Evolutionary conservation across 2,888 invertebrate species (phyloP), one percentile per base, ranked within the genome.

Genomic region (Phania funesta): DNA sequence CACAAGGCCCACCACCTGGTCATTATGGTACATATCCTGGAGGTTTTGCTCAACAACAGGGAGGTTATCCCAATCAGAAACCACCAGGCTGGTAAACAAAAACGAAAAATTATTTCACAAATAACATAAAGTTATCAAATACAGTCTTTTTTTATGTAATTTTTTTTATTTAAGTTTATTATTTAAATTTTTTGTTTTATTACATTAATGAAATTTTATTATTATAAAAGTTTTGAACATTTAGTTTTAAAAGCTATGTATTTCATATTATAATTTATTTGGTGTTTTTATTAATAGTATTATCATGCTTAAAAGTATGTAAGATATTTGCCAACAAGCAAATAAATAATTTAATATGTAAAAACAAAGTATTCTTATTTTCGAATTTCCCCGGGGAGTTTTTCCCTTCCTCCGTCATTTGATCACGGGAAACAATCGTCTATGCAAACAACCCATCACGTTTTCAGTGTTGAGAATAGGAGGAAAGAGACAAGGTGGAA

Each of bases 1-100:
- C 93, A 76, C 92, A 92, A 85, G 92, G 91, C 9, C 92, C 92
- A 0, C 86, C 86, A 50, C 90, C 90, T 13, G 90, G 89, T 5
- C 85, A 87, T 50, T 91, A 91, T 82, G 91, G 91, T 65, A 91
- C 91, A 11, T 91, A 91, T 83, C 91, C 91, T 1, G 91, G 91
- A 29, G 88, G 87, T 70, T 91, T 85, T 86, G 89, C 90, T 24
- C 86, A 88, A 74, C 90, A 90, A 70, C 90, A 90, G 50, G 89
- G 90, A 24, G 90, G 90, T 18, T 90, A 87, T 79, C 91, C 90
- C 35, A 90, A 90, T 71, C 90, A 91, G 84, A 91, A 91, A 84
- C 90, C 91, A 77, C 90, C 91, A 62, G 90, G 91, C 81, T 91
- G 91, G 91, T 91, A 90, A 87, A 87, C 41, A 44, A 16, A 26